phyloP scores from a whole-genome alignment of 1,140 invertebrate species.

The Zophobas morio region DNA sequence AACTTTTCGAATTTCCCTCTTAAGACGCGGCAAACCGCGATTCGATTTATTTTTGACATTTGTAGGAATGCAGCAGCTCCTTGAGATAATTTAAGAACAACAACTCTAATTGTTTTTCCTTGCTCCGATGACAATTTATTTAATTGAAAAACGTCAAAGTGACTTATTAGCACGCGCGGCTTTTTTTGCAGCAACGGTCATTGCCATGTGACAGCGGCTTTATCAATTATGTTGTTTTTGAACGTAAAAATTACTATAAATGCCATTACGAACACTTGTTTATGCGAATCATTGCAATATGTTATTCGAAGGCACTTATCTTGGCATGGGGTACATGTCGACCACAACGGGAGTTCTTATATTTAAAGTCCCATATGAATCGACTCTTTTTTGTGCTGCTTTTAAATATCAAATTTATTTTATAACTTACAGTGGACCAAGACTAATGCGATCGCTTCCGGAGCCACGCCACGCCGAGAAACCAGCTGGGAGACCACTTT shows the following conservation, averaged over 20 bases:
- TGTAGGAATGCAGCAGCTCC: conserved; percentile 17
- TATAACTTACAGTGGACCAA: conserved; percentile 14
- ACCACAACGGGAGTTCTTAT: conserved; percentile 53
- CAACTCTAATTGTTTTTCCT: conserved; percentile 16
- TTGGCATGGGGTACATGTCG: conserved; percentile 54
- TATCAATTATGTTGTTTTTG: conserved; percentile 44
- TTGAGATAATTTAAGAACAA: conserved; percentile 29
- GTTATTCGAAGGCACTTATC: conserved; percentile 52
- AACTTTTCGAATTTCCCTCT: conserved; percentile 24
- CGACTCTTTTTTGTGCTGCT: conserved; percentile 48
- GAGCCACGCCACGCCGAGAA: background rate
- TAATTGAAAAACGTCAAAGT: conserved; percentile 8
- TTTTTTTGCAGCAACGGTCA: no score
- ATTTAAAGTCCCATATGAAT: conserved; percentile 51
- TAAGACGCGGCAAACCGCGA: background rate
- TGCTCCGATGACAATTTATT: background rate
- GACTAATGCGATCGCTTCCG: background rate
- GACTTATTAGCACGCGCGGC: background rate
- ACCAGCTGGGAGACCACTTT: conserved; percentile 20
- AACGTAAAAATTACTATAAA: conserved; percentile 47
- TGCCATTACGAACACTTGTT: conserved; percentile 57
- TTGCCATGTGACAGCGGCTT: background rate
- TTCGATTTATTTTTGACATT: conserved; percentile 17
- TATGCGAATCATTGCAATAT: conserved; percentile 56
- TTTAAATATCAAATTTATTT: conserved; percentile 50